These are phyloP conservation scores for Crioceris asparagi DNA, from an alignment of 2,888 invertebrate genomes.

Conservation along the genomic window DNA sequence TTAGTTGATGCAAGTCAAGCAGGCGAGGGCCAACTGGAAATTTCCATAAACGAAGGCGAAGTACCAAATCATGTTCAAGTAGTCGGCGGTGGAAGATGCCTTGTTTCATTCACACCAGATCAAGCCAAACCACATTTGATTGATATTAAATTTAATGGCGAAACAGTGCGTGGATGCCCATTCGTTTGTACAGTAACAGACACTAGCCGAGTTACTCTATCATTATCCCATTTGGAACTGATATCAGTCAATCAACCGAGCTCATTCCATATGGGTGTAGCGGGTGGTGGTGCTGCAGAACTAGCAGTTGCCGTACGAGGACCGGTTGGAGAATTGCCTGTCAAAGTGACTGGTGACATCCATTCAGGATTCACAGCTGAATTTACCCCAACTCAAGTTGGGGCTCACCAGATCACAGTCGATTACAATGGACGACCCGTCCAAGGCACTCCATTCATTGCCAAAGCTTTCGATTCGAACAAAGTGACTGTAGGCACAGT, in stretches of 20 bases:
- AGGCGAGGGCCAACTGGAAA: conserved; percentile 98
- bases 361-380: conserved; percentile 81
- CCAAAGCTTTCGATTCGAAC: conserved; percentile 88
- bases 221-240: conserved; percentile 66
- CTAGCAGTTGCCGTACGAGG: conserved; percentile 81
- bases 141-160: conserved; percentile 92
- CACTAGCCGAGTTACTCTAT: conserved; percentile 63
- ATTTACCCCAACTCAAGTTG: conserved; percentile 88
- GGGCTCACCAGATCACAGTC: conserved; percentile 81
- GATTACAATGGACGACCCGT: conserved; percentile 85
- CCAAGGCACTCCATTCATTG: conserved; percentile 79
- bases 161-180: conserved; percentile 84
- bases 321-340: conserved; percentile 77
- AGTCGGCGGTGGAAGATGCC: conserved; percentile 87
- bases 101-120: conserved; percentile 91
- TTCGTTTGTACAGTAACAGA: conserved; percentile 79
- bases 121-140: conserved; percentile 83
- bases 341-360: conserved; percentile 79
- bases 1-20: conserved; percentile 96
- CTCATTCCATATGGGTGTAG: conserved; percentile 69
- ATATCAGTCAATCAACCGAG: conserved; percentile 75
- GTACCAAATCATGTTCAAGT: conserved; percentile 97
- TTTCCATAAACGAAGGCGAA: conserved; percentile 97
- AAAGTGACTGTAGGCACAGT: conserved; percentile 68
- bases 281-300: conserved; percentile 66